Conservation (phyloP, 2,888 invertebrate genomes). For the Sesia apiformis region DNA sequence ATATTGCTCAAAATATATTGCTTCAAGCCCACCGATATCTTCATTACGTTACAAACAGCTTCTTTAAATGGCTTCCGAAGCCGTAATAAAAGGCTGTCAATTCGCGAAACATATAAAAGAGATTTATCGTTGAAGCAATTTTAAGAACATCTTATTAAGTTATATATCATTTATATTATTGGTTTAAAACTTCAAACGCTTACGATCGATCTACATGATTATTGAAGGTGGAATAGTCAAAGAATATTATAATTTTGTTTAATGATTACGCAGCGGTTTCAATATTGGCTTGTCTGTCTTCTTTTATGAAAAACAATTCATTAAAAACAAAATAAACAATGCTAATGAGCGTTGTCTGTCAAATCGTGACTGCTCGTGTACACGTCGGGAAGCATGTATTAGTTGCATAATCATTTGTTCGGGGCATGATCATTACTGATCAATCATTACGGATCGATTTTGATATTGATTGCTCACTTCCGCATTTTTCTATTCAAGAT, state of each 20-base stretch:
- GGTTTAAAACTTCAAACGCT: background rate
- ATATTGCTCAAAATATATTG: constrained; percentile 15
- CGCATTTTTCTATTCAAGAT: constrained; percentile 39
- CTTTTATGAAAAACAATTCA: constrained; percentile 24
- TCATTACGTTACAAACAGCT: constrained; percentile 31
- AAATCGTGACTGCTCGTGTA: constrained; percentile 19
- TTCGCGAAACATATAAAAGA: constrained; percentile 45
- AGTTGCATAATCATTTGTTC: constrained; percentile 61
- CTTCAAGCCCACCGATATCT: constrained; percentile 27
- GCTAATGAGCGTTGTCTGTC: constrained; percentile 49
- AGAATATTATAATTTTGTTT: background rate
- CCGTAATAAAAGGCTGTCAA: constrained; percentile 36
- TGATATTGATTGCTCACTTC: constrained; percentile 64
- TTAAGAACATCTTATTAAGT: background rate
- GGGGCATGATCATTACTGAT: constrained; percentile 45
- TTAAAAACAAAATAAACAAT: constrained; percentile 56
- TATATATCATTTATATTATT: background rate
- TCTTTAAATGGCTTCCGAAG: constrained; percentile 41
- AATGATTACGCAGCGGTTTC: background rate
- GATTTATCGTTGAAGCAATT: constrained; percentile 34
- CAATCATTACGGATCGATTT: constrained; percentile 36
- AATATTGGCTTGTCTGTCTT: constrained; percentile 5
- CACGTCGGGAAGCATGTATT: constrained; percentile 20
- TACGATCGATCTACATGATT: background rate
- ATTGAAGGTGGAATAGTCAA: no score